Evolutionary conservation across 2,113 vertebrate species (phyloP), one percentile per base, ranked within the genome.

Genomic region (Dipodomys ordii): DNA sequence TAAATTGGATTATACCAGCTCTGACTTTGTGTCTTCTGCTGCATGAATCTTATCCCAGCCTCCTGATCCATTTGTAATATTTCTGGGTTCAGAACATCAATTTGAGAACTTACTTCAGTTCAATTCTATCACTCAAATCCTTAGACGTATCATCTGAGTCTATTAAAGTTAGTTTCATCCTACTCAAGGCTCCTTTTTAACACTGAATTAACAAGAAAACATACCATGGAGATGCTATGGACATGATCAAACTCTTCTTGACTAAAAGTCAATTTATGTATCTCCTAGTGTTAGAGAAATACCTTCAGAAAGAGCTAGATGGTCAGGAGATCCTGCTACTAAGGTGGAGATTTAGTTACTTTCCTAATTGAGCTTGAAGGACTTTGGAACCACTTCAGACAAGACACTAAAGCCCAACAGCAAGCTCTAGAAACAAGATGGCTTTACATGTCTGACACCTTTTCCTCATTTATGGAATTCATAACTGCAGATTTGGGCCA

Each of bases 131-230:
- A n/a, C 28, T 23, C 32, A 3, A 46, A 60, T 39, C 12, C n/a
- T 85, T 69, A 90, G 19, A 87, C 13, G 4, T 20, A 44, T 77
- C 35, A 87, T 28, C 13, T 74, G 27, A 10, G n/a, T 30, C 28
- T 60, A 84, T 83, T 92, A 77, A 81, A 71, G 28, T 82, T 93
- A 93, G 53, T 35, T n/a, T 77, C 8, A 91, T 8, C 30, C 35
- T 73, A 69, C 53, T 57, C 15, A 16, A 57, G 53, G 15, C 53
- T 57, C 30, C 44, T 49, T 15, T n/a, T 69, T 65, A 46, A 71
- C 10, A 60, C 25, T 79, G 6, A 53, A 69, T 86, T 60, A 62
- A 39, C 39, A 60, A 62, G n/a, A 65, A 67, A 82, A 57, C 15
- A 57, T 57, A 57, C 53, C 53, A 57, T 13, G 12, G 15, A 23